Evolutionary conservation across 2,888 invertebrate species (phyloP), one percentile per base, ranked within the genome.

Genomic region (Nephrotoma appendiculata): DNA sequence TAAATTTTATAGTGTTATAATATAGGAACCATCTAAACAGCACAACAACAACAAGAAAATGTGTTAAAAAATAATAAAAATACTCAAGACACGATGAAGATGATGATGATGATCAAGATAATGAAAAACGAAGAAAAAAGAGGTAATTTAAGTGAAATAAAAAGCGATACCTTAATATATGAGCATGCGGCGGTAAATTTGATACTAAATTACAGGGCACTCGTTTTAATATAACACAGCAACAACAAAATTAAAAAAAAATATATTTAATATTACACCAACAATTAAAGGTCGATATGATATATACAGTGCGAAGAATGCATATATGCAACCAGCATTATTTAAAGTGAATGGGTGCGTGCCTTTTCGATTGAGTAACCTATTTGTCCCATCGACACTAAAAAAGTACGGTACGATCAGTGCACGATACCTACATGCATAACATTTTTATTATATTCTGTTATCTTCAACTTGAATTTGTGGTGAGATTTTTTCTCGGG

Each of bases 401-500:
- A 31, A 71, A 31, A 31, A 4, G 71, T 71, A 71, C 0, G 31
- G 31, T 71, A 71, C 11, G 71, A 31, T 71, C 31, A 71, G 31
- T 31, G 31, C 31, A 71, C 31, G 52, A 52, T 52, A 52, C n/a
- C 52, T 6, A 31, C 71, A 71, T 19, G 31, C 31, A 71, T 71
- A 71, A 71, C 31, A 71, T 71, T 31, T 71, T 71, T 31, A 12
- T 31, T 9, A 83, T 83, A 41, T 84, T 84, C 84, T 84, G 43
- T 84, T 84, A 84, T 84, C 43, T 42, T 84, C 43, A 84, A 15
- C 43, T 84, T 84, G 84, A 42, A 15, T 42, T 84, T 84, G 84
- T 84, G 84, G 84, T 84, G 84, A 84, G 84, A 84, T 84, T 84
- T 71, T 42, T 84, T 84, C 84, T 84, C 84, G 84, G 84, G 84